Base-by-base conservation (phyloP, 2,888 invertebrate genomes). In the Darwinula stevensoni region DNA sequence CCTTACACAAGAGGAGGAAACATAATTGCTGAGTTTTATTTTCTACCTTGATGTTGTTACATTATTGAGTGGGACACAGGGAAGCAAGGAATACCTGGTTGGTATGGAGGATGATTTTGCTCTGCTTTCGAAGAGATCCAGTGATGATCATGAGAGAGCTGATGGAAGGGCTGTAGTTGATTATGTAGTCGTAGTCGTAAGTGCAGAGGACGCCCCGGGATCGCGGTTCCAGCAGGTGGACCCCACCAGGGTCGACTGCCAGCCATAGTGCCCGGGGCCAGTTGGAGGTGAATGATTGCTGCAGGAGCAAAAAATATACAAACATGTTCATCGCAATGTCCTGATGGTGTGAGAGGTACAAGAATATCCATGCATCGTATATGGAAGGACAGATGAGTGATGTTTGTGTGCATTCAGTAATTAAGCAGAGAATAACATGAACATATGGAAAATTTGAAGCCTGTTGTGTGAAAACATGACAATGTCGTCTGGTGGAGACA, bases 201-300 rank as follows among this genome's bases (percentile, higher is more conserved):
- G 78, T 80, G 50, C 78, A 80, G 2, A 86, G 62, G 22, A 80
- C 70, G 45, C 73, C 74, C 42, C 84, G 65, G 11, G 80, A 70
- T 34, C 76, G 67, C 46, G 76, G 74, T 43, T 86, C 78, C 43
- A 86, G 57, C 37, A 88, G 56, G 49, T 86, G 82, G 36, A 88
- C 63, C 14, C 88, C 88, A 43, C 65, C 66, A 50, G 84, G 82
- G 54, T 86, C 82, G 32, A 88, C 75, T 15, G 80, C 84, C 41
- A 88, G 56, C 80, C 86, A 82, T 29, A 88, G 57, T 28, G 73
- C 67, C 45, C 84, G 65, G 16, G 88, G 86, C 76, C 88, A 82
- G 52, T 80, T 80, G 16, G 84, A 82, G 11, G 86, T 84, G 50
- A 84, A 86, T 9, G 80, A 76, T 70, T 88, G 86, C 75, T 76